Evolutionary conservation across 1,140 invertebrate genomes (phyloP), one percentile per base, ranked within the genome.

Genomic region (Lanistes nyassanus): DNA sequence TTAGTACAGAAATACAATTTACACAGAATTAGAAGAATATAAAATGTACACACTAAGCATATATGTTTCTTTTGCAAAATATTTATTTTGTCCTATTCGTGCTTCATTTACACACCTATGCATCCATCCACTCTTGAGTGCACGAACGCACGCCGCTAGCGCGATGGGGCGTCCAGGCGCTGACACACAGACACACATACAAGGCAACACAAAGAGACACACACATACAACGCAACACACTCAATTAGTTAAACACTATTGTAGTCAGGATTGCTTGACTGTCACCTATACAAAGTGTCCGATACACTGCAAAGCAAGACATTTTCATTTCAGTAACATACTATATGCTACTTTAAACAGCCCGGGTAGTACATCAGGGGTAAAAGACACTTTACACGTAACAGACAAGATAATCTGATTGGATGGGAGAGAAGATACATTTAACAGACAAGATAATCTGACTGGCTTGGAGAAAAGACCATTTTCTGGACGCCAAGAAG

Each of bases 111-210:
- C 34, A 36, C 21, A 23, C 26, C 31, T 9, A 21, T 9, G 21
- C 34, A 21, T 31, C 11, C 62, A 34, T 26, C 23, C 21, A 55
- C 11, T 13, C 51, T 13, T n/a, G n/a, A 13, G n/a, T n/a, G n/a
- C 51, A 55, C 51, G n/a, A 13, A 55, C 51, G n/a, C 51, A 55
- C 58, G n/a, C 58, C n/a, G n/a, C n/a, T n/a, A n/a, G n/a, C n/a
- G n/a, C n/a, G n/a, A n/a, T n/a, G n/a, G n/a, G n/a, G n/a, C n/a
- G n/a, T n/a, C 11, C 51, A 55, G 11, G n/a, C 51, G 6, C 62
- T 4, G 26, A 65, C 62, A 65, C 62, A 65, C 62, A 36, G 26
- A 65, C 62, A 65, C 36, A 2, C 62, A 39, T 31, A 37, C 62
- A 16, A 26, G 0, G 26, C 31, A 2, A 65, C 1, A 65, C 62